Evolutionary conservation across 1,140 invertebrate species (phyloP).

Genomic region (Aphaenogaster floridana): DNA sequence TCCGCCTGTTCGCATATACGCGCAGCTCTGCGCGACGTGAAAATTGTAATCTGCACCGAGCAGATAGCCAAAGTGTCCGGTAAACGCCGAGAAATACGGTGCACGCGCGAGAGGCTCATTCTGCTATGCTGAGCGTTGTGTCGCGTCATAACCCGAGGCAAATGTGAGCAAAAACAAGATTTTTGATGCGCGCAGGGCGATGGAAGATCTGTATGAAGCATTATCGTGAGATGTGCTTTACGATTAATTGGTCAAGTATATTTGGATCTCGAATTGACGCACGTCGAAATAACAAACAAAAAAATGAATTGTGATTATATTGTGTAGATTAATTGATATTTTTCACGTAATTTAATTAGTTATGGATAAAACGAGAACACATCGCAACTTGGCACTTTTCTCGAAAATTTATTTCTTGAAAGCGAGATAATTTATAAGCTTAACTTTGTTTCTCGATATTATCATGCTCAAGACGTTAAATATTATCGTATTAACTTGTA

Average conservation of each 20-base stretch:
- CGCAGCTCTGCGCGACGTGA: constrained; percentile 23
- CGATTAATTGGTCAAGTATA: neutral
- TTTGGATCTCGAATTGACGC: neutral
- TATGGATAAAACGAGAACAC: neutral
- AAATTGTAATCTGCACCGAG: constrained; percentile 64
- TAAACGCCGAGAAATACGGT: constrained; percentile 32
- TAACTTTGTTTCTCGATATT: constrained; percentile 18
- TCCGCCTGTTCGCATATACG: constrained; percentile 24
- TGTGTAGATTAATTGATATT: neutral
- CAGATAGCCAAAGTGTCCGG: constrained; percentile 22
- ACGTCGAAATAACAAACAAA: neutral
- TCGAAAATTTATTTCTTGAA: constrained; percentile 16
- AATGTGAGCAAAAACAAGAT: constrained; percentile 57
- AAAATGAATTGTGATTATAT: neutral
- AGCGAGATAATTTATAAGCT: neutral
- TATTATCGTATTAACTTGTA: constrained; percentile 25
- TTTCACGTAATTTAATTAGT: neutral
- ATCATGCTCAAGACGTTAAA: constrained; percentile 7
- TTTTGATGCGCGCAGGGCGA: constrained; percentile 33
- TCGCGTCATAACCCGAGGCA: constrained; percentile 40
- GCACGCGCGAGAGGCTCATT: constrained; percentile 9
- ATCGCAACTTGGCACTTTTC: neutral
- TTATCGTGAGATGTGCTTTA: neutral
- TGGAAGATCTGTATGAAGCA: constrained; percentile 20
- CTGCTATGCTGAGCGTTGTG: neutral